Conservation (phyloP, 2,797 vertebrate genomes). For the Dryobates pubescens region DNA sequence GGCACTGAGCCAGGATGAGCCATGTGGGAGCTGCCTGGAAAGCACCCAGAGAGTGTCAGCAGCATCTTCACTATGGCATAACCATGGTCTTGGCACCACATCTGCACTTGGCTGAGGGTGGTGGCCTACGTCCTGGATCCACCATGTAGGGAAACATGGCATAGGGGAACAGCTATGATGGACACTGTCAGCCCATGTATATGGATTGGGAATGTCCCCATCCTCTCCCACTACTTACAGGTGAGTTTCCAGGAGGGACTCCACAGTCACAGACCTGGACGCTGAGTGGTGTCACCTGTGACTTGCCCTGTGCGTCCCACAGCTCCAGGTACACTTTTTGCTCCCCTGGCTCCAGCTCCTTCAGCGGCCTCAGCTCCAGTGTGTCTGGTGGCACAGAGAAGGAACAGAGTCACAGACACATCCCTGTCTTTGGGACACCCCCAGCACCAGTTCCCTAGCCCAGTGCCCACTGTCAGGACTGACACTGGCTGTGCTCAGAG, state of each 20-base stretch:
- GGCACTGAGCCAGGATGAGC: not conserved
- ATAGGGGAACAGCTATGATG: not conserved
- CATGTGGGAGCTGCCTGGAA: accelerated
- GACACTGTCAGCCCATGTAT: not conserved
- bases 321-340: not conserved
- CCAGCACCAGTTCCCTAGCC: not conserved
- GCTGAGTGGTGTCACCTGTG: not conserved
- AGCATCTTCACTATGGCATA: accelerated
- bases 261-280: not conserved
- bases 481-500: too few species aligned
- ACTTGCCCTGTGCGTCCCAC: not conserved
- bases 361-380: not conserved
- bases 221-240: not conserved
- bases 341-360: not conserved
- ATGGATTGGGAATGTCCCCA: not conserved
- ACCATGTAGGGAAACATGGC: not conserved
- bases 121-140: not conserved
- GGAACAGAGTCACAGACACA: not conserved
- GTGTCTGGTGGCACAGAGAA: not conserved
- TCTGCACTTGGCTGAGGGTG: not conserved
- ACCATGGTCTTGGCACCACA: accelerated
- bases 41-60: accelerated
- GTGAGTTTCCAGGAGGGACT: too few species aligned
- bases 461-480: not conserved
- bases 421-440: not conserved